Evolutionary conservation across 1,140 invertebrate species (phyloP).

Genomic region (Hypsibius dujardini): DNA sequence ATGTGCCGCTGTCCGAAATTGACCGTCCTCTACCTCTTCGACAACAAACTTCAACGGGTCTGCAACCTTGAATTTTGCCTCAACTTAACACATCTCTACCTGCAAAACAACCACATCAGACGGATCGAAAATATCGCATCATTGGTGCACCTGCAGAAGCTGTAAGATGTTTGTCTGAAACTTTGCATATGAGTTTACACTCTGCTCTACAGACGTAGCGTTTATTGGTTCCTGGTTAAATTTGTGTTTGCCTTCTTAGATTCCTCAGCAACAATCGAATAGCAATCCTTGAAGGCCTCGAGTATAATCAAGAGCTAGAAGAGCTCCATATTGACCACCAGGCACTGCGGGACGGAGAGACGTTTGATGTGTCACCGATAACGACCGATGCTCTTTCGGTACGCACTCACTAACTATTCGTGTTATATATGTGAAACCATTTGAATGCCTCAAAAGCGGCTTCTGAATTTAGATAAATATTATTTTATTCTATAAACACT

Average conservation of each 20-base stretch:
- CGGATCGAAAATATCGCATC: conserved; percentile 30
- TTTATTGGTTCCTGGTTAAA: too few relatives aligned
- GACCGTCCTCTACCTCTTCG: too few relatives aligned
- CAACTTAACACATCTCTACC: conserved; percentile 32
- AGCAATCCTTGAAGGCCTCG: neutral
- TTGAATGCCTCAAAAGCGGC: too few relatives aligned
- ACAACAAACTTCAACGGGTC: too few relatives aligned
- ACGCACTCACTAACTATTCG: neutral
- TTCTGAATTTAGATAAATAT: too few relatives aligned
- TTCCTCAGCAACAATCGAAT: conserved; percentile 1
- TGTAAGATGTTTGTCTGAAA: conserved; percentile 27
- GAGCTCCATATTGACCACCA: conserved; percentile 9
- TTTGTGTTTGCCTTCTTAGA: neutral
- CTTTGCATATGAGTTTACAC: neutral
- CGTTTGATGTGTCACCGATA: neutral
- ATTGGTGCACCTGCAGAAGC: conserved; percentile 30
- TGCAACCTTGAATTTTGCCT: too few relatives aligned
- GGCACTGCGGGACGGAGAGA: neutral
- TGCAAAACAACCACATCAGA: conserved; percentile 34
- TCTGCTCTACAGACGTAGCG: neutral
- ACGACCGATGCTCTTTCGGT: neutral
- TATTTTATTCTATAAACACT: too few relatives aligned
- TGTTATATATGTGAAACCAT: too few relatives aligned
- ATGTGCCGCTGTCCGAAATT: too few relatives aligned
- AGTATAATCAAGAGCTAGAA: neutral